Conservation (phyloP, 1,140 invertebrate species). For the Zelostemma sp. region DNA sequence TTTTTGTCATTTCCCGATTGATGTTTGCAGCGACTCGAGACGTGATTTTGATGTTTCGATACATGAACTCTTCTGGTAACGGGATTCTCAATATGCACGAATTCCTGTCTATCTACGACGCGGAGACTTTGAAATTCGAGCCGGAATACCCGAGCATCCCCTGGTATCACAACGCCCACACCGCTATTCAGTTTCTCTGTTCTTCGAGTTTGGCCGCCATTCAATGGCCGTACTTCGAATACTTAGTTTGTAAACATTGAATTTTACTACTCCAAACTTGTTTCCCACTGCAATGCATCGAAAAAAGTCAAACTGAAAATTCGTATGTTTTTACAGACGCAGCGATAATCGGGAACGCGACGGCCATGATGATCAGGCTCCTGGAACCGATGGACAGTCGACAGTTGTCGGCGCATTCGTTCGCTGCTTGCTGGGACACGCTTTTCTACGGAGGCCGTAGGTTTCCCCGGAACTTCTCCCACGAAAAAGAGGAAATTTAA, state of each 20-base stretch:
- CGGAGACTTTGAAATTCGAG: conserved; percentile 80
- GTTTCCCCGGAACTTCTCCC: too few relatives aligned
- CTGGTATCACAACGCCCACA: conserved; percentile 78
- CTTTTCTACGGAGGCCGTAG: conserved; percentile 78
- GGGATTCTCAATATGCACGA: conserved; percentile 80
- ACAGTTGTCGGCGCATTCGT: conserved; percentile 73
- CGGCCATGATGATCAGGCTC: conserved; percentile 77
- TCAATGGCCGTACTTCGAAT: conserved; percentile 80
- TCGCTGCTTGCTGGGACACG: conserved; percentile 82
- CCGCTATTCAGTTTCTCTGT: conserved; percentile 75
- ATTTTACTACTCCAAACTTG: background rate
- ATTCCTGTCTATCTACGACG: conserved; percentile 85
- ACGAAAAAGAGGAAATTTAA: too few relatives aligned
- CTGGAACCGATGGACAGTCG: conserved; percentile 67
- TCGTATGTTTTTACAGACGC: conserved; percentile 70
- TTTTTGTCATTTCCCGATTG: conserved; percentile 15
- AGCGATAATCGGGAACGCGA: conserved; percentile 77
- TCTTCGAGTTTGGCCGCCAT: conserved; percentile 75
- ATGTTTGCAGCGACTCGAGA: conserved; percentile 77
- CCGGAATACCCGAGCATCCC: conserved; percentile 76
- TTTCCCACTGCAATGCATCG: background rate
- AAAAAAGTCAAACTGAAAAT: background rate
- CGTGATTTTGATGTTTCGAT: conserved; percentile 85
- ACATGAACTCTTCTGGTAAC: conserved; percentile 78
- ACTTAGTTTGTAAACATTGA: conserved; percentile 77